Evolutionary conservation across 1,140 invertebrate species (phyloP), one percentile per base, ranked within the genome.

Genomic region (Leptinotarsa undecemlineata): DNA sequence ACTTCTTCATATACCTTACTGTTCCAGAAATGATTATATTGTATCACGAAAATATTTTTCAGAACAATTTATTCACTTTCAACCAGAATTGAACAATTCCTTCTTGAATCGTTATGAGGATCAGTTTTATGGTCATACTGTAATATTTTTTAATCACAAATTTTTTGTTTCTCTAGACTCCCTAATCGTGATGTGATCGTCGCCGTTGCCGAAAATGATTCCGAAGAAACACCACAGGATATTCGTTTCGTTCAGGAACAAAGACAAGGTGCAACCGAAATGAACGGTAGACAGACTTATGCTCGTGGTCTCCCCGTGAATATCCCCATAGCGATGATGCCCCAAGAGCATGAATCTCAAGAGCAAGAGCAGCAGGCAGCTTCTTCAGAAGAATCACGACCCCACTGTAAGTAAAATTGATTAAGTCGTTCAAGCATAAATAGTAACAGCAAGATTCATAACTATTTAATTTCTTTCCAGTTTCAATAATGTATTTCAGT

Each of bases 271-370:
- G 85, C 79, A 76, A 84, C 83, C 79, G 86, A 83, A 77, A 85
- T 86, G 76, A 85, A 84, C 71, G 86, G 86, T 15, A 84, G 88
- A 81, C 86, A 87, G 80, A 81, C 85, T 68, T 88, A 85, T 71
- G 87, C 85, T 51, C 85, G 88, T 77, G 84, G 82, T 71, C 78
- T 87, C 64, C 88, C 88, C 15, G 85, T 88, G 66, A 82, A 87
- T 78, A 87, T 89, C 75, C 88, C 88, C 4, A 86, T 88, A 51
- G 86, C 86, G 74, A 89, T 89, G 86, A 87, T 88, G 85, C 87
- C 88, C 80, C 73, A 81, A 17, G 82, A 85, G 13, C 83, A 85
- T 71, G 82, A 80, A 76, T 8, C 66, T 47, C 76, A 82, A 23
- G 80, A 83, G 33, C 77, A 82, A 61, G 81, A 85, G 21, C 83